Percentiles rank a stretch among this genome's conserved stretches.
phyloP scores from a whole-genome alignment of 2,113 vertebrate species.

The Chaetorhynchus papuensis region DNA sequence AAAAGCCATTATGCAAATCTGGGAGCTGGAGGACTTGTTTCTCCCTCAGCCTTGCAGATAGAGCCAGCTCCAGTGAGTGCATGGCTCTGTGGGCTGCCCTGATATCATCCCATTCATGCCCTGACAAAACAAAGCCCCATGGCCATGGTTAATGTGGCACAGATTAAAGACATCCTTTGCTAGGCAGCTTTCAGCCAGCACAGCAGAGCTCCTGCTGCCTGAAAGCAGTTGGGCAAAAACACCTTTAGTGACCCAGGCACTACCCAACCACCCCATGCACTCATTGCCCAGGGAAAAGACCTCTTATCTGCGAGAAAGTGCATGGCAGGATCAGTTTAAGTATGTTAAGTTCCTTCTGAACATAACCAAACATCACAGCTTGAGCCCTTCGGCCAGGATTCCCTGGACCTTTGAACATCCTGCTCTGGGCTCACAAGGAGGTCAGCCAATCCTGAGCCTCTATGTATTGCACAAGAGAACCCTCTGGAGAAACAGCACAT shows the following conservation, averaged over 20 bases:
- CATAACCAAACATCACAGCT: neutral
- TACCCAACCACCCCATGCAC: neutral
- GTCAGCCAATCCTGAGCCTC: neutral
- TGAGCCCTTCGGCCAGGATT: neutral
- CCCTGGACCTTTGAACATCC: neutral
- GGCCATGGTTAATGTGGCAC: neutral
- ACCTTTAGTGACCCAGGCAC: neutral
- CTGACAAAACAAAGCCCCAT: neutral
- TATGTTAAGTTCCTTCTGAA: neutral
- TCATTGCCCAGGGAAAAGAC: neutral
- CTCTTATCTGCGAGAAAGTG: neutral
- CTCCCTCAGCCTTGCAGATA: neutral
- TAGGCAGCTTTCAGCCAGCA: neutral
- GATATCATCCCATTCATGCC: neutral
- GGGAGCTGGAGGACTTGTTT: neutral
- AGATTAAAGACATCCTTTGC: constrained; percentile 2
- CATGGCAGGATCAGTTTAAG: neutral
- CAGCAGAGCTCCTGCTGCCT: neutral
- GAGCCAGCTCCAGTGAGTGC: neutral
- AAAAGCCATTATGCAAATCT: neutral
- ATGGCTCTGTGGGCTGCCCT: neutral
- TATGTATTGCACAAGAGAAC: neutral
- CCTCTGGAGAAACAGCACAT: neutral
- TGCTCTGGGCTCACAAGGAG: neutral
- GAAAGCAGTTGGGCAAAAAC: neutral